Evolutionary conservation across 2,113 vertebrate genomes (phyloP), one percentile per base, ranked within the genome.

Genomic region (Carlito syrichta): DNA sequence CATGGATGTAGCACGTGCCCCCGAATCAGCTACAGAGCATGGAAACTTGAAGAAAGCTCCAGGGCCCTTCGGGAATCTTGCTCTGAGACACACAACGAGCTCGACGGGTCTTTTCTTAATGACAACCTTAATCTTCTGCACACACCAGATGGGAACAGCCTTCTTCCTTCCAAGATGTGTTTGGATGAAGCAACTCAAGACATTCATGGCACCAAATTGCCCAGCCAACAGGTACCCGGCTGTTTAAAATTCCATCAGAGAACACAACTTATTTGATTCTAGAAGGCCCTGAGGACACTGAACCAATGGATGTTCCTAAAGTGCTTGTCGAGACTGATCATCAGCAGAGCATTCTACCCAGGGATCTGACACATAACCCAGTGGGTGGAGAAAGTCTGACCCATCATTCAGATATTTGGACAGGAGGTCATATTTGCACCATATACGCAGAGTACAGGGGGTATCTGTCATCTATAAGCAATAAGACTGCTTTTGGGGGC

Each of bases 341-440:
- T 27, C 45, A 52, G 54, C 92, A 68, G 54, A 73, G 17, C 45
- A 73, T 4, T 0, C 91, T 32, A 25, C 30, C 91, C 3, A 43
- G 32, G 23, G 69, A 17, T 23, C 84, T 50, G 60, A 56, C 74
- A 43, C 96, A 91, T 94, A 90, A 22, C 63, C 86, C 35, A 60
- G 58, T 88, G 60, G 5, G 0, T 1, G 89, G 19, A 25, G 3
- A 50, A 4, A 81, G 62, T 82, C 60, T 14, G 45, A n/a, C 91
- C 90, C 60, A 56, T 12, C 32, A 60, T 32, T n/a, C 50, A 20
- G 6, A 4, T 1, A 16, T 8, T 27, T 43, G 43, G 8, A 45
- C 27, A 50, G 4, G 30, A 77, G 48, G 35, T 1, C 50, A 58
- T 48, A 22, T 40, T 2, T 20, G 19, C 35, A 14, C 58, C 48